Evolutionary conservation across 2,113 vertebrate species (phyloP).

Genomic region (Pseudopodoces humilis): DNA sequence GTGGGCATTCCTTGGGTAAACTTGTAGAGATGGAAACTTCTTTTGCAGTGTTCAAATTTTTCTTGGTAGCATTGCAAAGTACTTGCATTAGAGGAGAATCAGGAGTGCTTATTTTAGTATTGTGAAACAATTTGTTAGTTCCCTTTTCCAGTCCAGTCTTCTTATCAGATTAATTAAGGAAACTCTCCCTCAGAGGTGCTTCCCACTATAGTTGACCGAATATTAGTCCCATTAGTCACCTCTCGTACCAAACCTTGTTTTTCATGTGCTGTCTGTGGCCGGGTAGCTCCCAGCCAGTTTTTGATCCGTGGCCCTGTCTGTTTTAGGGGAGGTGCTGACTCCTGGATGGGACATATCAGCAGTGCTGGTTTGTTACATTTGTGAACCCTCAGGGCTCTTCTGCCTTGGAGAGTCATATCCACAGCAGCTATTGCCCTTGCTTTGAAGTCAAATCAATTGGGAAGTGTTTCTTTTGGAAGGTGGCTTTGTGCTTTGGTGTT

Average conservation of each 20-base stretch:
- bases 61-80: not conserved
- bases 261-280: not conserved
- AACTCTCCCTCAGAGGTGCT: not conserved
- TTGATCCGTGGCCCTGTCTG: not conserved
- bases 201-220: not conserved
- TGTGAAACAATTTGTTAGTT: not conserved
- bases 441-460: not conserved
- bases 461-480: not conserved
- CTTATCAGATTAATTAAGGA: not conserved
- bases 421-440: not conserved
- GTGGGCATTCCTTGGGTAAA: not conserved
- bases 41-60: not conserved
- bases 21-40: not conserved
- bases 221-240: not conserved
- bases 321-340: not conserved
- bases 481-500: not conserved
- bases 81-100: not conserved
- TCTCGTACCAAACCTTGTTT: not conserved
- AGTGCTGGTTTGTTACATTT: not conserved
- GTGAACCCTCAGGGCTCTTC: not conserved
- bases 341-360: rapidly evolving
- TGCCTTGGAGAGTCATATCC: not conserved
- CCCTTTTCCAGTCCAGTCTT: not conserved
- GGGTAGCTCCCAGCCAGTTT: not conserved
- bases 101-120: not conserved